Base-by-base conservation (phyloP, 2,888 invertebrate species). In the Nezara viridula region DNA sequence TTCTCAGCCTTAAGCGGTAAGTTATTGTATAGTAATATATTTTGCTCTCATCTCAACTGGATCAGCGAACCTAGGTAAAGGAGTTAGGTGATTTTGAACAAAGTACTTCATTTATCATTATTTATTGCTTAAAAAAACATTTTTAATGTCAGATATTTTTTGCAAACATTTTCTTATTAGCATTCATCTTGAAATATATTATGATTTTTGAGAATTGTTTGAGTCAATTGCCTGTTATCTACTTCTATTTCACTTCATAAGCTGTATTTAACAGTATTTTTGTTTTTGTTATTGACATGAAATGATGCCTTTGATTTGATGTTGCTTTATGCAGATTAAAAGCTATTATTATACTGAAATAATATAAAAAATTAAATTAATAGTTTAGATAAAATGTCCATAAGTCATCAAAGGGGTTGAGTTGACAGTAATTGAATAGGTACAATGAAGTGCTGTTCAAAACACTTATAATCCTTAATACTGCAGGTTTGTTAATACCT, bases 41-140 rank as follows among this genome's bases (percentile, higher is more conserved):
- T 88, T 40, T 50, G 88, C 88, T 85, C 85, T 77, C 88, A n/a
- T 50, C 88, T n/a, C 88, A 50, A 27, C 81, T 88, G 88, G 88
- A 81, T 50, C 88, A 50, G 50, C 40, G 88, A 88, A 88, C 88
- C 88, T 77, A 81, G 55, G 81, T 40, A 47, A 55, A 81, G 81
- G 81, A 44, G 37, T 81, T 81, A 81, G 44, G 81, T 81, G 81
- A 44, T 47, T 81, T 81, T 81, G 81, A 81, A n/a, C 16, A 16
- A 81, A 81, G 44, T 44, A 81, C 81, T 47, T 81, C 44, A 81
- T 81, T 44, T 81, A 3, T 6, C 4, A 40, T 44, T 47, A 19
- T 16, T n/a, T 5, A 21, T 32, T 73, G 1, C 1, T 73, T 73
- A 7, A 0, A 73, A 32, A 27, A 14, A 1, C 1, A 37, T 37